Base-by-base conservation (phyloP, 1,140 invertebrate species). In the Pentalonia nigronervosa region DNA sequence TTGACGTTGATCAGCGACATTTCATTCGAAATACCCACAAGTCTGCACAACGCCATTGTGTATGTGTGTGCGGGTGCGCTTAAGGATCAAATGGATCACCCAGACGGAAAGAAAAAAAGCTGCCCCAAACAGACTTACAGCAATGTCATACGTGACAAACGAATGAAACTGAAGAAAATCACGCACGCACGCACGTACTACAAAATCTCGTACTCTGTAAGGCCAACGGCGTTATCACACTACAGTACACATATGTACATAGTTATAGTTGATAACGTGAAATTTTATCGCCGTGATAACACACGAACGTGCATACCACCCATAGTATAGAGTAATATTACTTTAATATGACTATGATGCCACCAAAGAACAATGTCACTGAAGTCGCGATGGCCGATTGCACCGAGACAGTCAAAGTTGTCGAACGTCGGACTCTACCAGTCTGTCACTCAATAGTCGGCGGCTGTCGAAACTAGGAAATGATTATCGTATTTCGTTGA, bases 31-130 rank as follows among this genome's bases (percentile, higher is more conserved):
- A 93, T 93, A 14, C 91, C 91, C 45, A 93, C 81, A 8, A 93
- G 91, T 86, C 91, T 93, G n/a, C 81, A 93, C 91, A 93, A 56
- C 91, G 91, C 76, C 91, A 93, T 93, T 14, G 30, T 50, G 56
- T 21, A 17, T 41, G 90, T 23, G 11, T 56, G 36, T 53, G n/a
- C 14, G 48, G 41, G 90, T 23, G 11, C 41, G 25, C 36, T 53
- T n/a, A 25, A 56, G 17, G 67, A 91, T 60, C 30, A n/a, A 91
- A 91, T 87, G 84, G 36, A 47, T 8, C 23, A 23, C 6, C 6
- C 1, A 25, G 25, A 34, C 23, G 45, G 30, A n/a, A 87, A 48
- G 30, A 47, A 84, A 84, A 84, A 25, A 45, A 84, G 41, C 34
- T 41, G 36, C 1, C 9, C 21, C 84, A 45, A 87, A 41, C 48